Conservation (phyloP, 2,113 vertebrate genomes). For the Pardalotus punctatus region DNA sequence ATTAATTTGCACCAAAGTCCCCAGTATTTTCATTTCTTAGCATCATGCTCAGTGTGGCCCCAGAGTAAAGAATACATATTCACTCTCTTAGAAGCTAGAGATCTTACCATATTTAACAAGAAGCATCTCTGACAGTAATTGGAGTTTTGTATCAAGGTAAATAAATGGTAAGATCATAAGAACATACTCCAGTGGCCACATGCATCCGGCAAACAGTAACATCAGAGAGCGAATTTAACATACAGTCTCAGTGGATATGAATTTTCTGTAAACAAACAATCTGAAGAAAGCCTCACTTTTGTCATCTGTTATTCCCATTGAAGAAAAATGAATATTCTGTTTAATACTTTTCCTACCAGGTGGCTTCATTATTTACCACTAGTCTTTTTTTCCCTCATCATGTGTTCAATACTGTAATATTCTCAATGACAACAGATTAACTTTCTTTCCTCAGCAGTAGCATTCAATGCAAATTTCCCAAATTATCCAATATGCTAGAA, state of each 20-base stretch:
- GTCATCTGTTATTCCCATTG: conserved; percentile 75
- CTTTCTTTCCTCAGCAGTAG: background rate
- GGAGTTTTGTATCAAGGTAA: conserved; percentile 76
- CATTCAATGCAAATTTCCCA: conserved; percentile 41
- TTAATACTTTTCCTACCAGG: conserved; percentile 72
- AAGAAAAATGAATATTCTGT: conserved; percentile 82
- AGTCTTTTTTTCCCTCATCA: conserved; percentile 8
- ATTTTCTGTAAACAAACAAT: conserved; percentile 78
- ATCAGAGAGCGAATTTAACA: conserved; percentile 81
- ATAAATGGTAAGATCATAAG: conserved; percentile 78
- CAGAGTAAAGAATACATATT: conserved; percentile 73
- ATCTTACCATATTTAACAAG: conserved; percentile 76
- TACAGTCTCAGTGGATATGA: conserved; percentile 70
- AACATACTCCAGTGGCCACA: conserved; percentile 73
- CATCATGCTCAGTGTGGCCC: conserved; percentile 52
- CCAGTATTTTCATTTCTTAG: conserved; percentile 50
- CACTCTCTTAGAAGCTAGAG: conserved; percentile 64
- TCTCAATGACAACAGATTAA: background rate
- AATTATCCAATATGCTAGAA: conserved; percentile 13
- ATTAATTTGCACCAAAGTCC: conserved; percentile 73
- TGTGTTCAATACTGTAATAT: background rate
- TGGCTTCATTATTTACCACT: conserved; percentile 72
- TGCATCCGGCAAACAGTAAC: conserved; percentile 74
- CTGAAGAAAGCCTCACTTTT: conserved; percentile 73
- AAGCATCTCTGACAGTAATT: conserved; percentile 79